Evolutionary conservation across 1,140 invertebrate species (phyloP), one percentile per base, ranked within the genome.

Genomic region (Drosophila pectinifera): DNA sequence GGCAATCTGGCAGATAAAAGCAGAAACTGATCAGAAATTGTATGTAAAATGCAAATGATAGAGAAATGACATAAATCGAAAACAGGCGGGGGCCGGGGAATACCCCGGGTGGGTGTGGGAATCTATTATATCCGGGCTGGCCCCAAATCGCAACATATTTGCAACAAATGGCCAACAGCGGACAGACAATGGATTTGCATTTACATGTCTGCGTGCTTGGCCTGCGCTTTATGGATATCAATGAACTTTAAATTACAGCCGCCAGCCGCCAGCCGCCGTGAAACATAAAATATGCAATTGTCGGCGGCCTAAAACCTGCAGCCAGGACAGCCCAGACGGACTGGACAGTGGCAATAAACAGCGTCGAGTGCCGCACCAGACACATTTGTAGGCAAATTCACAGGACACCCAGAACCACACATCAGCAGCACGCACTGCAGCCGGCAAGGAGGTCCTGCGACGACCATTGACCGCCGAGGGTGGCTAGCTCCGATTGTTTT

Each of bases 301-400:
- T 89, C 64, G 75, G 69, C 61, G 77, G 84, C 84, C 84, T 84
- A 89, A 80, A 80, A 80, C 65, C 63, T 31, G 43, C 45, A 73
- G 78, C 48, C 14, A 20, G 28, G 28, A 34, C 48, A 67, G 58
- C 54, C 41, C 75, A 65, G 28, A 56, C 58, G 18, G 43, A 39
- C 49, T 34, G 41, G 13, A 31, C 24, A 24, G 20, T 24, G 48
- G 69, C 63, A 82, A 79, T 83, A 86, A 83, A 88, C 79, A 73
- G 62, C 64, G 78, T 55, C 64, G 49, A 69, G 67, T 69, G 65
- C 10, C 49, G 48, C 28, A 31, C 73, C 84, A 89, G 84, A 89
- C 84, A 89, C 84, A 89, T 89, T 89, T 74, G 73, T 84, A 80
- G 84, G 84, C 84, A 89, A 89, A 89, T 89, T 83, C 65, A 34